A percentile compares a stretch with the other conserved stretches of the same genome.
Evolutionary conservation across 1,140 invertebrate species (phyloP).

Genomic region (Papilio aristodemus): DNA sequence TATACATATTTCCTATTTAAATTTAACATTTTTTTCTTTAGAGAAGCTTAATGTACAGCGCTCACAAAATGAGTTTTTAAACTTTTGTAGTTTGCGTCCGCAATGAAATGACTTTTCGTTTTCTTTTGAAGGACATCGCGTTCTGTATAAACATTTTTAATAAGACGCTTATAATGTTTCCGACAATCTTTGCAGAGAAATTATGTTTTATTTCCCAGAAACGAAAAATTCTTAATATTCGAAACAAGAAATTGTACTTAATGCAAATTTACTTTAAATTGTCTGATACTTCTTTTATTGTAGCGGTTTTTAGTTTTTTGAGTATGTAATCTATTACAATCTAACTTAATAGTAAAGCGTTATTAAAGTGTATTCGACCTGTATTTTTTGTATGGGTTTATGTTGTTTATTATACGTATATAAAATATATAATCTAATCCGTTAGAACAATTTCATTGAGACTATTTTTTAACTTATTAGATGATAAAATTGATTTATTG

Average conservation of each 20-base stretch:
- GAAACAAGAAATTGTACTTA: neutral
- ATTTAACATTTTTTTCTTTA: constrained; percentile 27
- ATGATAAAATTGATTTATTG: no score
- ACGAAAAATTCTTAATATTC: neutral
- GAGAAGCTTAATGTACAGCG: constrained; percentile 34
- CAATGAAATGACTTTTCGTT: constrained; percentile 47
- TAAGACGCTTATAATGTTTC: constrained; percentile 37
- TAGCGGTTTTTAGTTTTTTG: no score
- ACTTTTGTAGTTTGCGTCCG: constrained; percentile 57
- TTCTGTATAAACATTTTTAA: constrained; percentile 66
- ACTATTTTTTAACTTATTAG: no score
- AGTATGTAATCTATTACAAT: no score
- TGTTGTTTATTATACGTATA: no score
- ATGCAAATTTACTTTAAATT: no score
- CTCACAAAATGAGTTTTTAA: constrained; percentile 59
- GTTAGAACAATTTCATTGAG: no score
- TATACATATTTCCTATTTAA: neutral
- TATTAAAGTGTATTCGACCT: no score
- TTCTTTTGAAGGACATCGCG: constrained; percentile 46
- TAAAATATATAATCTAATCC: no score
- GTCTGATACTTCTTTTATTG: no score
- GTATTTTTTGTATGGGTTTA: no score
- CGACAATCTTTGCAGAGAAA: neutral
- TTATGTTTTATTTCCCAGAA: neutral
- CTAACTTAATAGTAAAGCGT: no score